Percentiles rank a stretch among this genome's conserved stretches.
These are phyloP conservation scores for Helogale parvula DNA, from an alignment of 2,113 vertebrate genomes.

Conservation along the genomic window DNA sequence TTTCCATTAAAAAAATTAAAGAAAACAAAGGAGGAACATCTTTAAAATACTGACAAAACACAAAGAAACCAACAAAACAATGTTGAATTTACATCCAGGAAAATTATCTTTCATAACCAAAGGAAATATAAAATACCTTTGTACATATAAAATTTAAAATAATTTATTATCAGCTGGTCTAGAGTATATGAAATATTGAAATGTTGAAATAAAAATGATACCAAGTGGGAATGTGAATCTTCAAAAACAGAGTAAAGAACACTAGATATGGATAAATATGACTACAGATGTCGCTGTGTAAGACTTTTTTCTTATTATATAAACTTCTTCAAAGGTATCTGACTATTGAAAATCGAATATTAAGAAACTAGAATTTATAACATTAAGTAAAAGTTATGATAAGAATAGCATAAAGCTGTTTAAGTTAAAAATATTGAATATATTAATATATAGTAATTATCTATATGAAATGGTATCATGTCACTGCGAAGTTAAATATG, in stretches of 20 bases:
- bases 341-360: neutral
- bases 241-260: neutral
- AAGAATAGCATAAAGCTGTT: neutral
- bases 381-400: neutral
- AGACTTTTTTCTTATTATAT: neutral
- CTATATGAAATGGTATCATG: neutral
- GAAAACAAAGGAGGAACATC: neutral
- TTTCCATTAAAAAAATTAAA: neutral
- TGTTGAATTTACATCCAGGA: neutral
- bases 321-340: neutral
- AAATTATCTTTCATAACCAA: neutral
- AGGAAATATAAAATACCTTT: neutral
- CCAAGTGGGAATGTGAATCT: neutral
- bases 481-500: neutral
- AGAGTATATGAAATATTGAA: neutral
- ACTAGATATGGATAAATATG: neutral
- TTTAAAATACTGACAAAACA: neutral
- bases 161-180: neutral
- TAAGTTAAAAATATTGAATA: neutral
- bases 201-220: neutral
- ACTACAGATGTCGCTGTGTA: neutral
- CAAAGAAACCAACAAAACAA: neutral
- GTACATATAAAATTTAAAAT: neutral
- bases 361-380: neutral
- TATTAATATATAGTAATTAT: neutral